phyloP scores from a whole-genome alignment of 2,888 invertebrate genomes.

The Mesorhabditis sp. region DNA sequence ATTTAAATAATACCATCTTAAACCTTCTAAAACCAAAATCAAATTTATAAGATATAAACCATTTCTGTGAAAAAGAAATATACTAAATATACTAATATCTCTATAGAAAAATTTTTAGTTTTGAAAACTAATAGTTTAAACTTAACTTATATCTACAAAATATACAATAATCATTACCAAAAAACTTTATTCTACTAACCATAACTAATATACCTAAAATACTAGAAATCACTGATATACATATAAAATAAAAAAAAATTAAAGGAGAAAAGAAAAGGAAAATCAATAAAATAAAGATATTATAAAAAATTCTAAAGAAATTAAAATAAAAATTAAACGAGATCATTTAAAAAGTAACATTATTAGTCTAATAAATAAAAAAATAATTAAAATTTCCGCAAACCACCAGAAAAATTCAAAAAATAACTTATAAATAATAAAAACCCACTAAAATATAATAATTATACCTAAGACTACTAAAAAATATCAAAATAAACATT shows the following conservation, averaged over 20 bases:
- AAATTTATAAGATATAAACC: conserved; percentile 43
- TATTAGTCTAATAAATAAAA: conserved; percentile 45
- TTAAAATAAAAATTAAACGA: conserved; percentile 45
- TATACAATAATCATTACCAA: conserved; percentile 41
- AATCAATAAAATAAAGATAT: conserved; percentile 35
- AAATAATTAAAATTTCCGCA: conserved; percentile 42
- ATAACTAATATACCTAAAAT: conserved; percentile 42
- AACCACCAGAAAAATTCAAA: conserved; percentile 40
- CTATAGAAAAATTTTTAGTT: conserved; percentile 47
- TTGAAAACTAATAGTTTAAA: conserved; percentile 50
- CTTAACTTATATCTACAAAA: conserved; percentile 27
- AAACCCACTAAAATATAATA: conserved; percentile 28
- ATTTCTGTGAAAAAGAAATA: conserved; percentile 41
- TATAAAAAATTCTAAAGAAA: conserved; percentile 44
- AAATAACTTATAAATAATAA: conserved; percentile 52
- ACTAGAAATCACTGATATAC: conserved; percentile 43
- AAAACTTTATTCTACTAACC: conserved; percentile 39
- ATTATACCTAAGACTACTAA: conserved; percentile 60
- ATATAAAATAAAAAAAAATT: conserved; percentile 44
- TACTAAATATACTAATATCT: conserved; percentile 45
- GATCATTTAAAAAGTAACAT: conserved; percentile 42
- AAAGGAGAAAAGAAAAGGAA: conserved; percentile 22
- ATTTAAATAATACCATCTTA: conserved; percentile 48
- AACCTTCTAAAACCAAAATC: conserved; percentile 40
- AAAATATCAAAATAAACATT: conserved; percentile 25